Conservation (phyloP, 2,113 vertebrate species). For the Alosa alosa region DNA sequence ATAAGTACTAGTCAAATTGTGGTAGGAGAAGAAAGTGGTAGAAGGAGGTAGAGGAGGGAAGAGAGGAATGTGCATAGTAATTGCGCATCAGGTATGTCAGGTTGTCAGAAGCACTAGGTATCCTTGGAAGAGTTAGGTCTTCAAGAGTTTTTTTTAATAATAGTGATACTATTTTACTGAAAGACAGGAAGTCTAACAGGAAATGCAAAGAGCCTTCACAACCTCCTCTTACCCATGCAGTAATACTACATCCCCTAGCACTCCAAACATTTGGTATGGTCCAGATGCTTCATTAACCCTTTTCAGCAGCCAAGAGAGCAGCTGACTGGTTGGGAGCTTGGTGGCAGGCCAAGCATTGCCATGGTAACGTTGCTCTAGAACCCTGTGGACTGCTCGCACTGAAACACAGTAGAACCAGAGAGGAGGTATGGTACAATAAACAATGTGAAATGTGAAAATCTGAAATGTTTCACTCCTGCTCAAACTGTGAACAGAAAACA, state of each 20-base stretch:
- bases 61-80: too few relatives aligned
- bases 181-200: neutral
- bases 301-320: slow-evolving; percentile 82
- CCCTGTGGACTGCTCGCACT: slow-evolving; percentile 85
- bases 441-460: too few relatives aligned
- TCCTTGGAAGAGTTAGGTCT: too few relatives aligned
- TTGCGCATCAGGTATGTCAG: too few relatives aligned
- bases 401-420: neutral
- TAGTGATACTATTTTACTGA: neutral
- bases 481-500: neutral
- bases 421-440: neutral
- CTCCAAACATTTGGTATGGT: slow-evolving; percentile 92
- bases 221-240: slow-evolving; percentile 79
- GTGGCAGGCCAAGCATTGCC: slow-evolving; percentile 78
- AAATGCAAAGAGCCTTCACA: neutral
- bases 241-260: slow-evolving; percentile 89
- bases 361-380: slow-evolving; percentile 88
- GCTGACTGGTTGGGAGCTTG: slow-evolving; percentile 74
- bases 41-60: too few relatives aligned
- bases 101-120: too few relatives aligned
- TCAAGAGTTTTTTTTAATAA: too few relatives aligned
- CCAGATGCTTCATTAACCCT: slow-evolving; percentile 91
- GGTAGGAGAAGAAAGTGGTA: too few relatives aligned
- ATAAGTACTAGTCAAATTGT: too few relatives aligned
- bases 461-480: neutral